A percentile compares a stretch with the other conserved stretches of the same genome.
Evolutionary conservation across 2,888 invertebrate species (phyloP).

Genomic region (Pegoplata infirma): DNA sequence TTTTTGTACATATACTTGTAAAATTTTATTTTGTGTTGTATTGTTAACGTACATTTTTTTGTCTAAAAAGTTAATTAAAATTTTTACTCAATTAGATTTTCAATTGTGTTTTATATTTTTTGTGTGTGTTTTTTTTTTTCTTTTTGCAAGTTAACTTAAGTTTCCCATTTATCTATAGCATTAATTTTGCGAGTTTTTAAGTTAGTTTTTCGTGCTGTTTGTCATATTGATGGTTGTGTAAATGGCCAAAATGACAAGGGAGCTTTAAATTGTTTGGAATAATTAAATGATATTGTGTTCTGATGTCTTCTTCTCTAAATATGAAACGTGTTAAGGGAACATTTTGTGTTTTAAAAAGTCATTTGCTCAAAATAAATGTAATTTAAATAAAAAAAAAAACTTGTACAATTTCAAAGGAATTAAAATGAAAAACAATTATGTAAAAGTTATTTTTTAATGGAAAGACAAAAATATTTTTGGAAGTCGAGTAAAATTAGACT

Average conservation of each 20-base stretch:
- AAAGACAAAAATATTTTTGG: background rate
- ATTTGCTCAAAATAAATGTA: background rate
- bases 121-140: no score
- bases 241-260: background rate
- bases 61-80: constrained; percentile 56
- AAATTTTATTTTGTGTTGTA: background rate
- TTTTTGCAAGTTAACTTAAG: background rate
- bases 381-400: background rate
- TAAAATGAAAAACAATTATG: background rate
- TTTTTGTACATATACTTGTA: background rate
- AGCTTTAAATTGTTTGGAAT: constrained; percentile 19
- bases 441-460: background rate
- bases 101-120: background rate
- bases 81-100: constrained; percentile 45
- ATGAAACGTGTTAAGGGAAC: background rate
- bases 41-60: constrained; percentile 2
- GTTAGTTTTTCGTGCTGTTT: background rate
- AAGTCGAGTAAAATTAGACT: background rate
- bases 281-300: constrained; percentile 21
- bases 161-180: background rate
- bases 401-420: background rate
- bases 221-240: background rate
- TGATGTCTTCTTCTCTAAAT: background rate
- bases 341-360: background rate
- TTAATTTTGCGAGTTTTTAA: background rate